Percentiles rank a stretch among this genome's conserved stretches.
Evolutionary conservation across 2,888 invertebrate species (phyloP).

Genomic region (Andrena trimmerana): DNA sequence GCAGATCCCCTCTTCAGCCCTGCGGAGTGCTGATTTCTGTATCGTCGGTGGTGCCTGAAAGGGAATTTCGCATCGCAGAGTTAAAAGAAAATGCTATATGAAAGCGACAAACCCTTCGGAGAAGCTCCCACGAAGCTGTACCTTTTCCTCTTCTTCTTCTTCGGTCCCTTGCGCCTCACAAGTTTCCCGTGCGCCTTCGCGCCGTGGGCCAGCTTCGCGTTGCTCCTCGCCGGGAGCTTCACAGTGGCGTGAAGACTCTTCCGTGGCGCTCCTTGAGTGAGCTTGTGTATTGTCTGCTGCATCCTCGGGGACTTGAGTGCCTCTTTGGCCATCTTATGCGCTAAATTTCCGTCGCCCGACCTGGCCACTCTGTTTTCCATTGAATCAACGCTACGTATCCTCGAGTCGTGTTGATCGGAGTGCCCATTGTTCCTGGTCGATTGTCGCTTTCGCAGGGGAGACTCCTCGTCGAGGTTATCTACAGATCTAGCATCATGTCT

Average conservation of each 20-base stretch:
- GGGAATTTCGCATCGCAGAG: too few relatives aligned
- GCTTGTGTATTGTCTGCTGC: conserved; percentile 71
- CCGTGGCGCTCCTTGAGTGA: conserved; percentile 57
- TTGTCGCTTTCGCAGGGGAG: conserved; percentile 1
- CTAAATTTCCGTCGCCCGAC: conserved; percentile 45
- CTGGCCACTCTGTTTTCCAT: conserved; percentile 7
- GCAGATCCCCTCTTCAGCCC: conserved; percentile 31
- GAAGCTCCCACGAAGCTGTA: not conserved
- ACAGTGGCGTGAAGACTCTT: conserved; percentile 1
- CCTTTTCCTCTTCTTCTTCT: conserved; percentile 64
- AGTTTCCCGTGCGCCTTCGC: conserved; percentile 18
- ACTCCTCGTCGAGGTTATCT: not conserved
- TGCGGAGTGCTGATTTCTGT: conserved; percentile 1
- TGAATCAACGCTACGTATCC: not conserved
- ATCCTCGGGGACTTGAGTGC: conserved; percentile 72
- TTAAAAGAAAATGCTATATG: too few relatives aligned
- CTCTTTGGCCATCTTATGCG: conserved; percentile 72
- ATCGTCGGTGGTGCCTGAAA: conserved; percentile 34
- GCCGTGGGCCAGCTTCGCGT: not conserved
- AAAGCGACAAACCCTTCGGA: too few relatives aligned
- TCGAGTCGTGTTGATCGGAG: not conserved
- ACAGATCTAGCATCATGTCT: not conserved
- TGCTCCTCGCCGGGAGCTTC: not conserved
- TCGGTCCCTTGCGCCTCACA: conserved; percentile 27
- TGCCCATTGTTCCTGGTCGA: not conserved